Base-by-base conservation (phyloP, 2,797 vertebrate genomes). In the Crax fasciolata region DNA sequence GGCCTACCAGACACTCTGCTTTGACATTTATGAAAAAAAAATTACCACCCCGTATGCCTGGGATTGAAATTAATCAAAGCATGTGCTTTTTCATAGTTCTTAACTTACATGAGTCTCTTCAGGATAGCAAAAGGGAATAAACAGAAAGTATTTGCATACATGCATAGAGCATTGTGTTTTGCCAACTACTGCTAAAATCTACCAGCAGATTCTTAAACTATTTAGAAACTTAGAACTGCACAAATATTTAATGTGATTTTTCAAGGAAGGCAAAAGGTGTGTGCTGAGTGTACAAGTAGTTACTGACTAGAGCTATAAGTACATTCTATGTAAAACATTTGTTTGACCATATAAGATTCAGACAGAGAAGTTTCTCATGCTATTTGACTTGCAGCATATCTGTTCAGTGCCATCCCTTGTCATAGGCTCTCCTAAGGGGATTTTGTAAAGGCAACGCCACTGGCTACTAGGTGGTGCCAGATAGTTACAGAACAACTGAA, bases 381-480 rank as follows among this genome's bases (percentile, higher is more conserved):
- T 21, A 30, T 20, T 46, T 24, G 75, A 25, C 66, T 77, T 62
- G 21, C 48, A 63, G 51, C 24, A 1, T 49, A 25, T 58, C 21
- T 70, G 44, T 59, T 82, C 44, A 58, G 10, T 77, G 28, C 86
- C n/a, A 23, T 48, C 10, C 16, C 25, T 82, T 88, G 32, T 88
- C 59, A 32, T 30, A 44, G 48, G 19, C 67, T 67, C 48, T 83
- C 3, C 63, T 91, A 90, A 59, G 38, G 57, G n/a, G 30, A 48
- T 85, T 70, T 51, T 44, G 52, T 63, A 89, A 90, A 87, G 80
- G 73, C 18, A 49, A 72, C 0, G 0, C 30, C 57, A 51, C 0
- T 80, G 94, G 68, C 96, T 96, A 95, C 96, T 97, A 97, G 96
- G 74, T 96, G 96, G 96, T 96, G 96, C 96, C 96, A 97, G 94